Conservation (phyloP, 2,113 vertebrate genomes). For the Erythrocercus mccallii region DNA sequence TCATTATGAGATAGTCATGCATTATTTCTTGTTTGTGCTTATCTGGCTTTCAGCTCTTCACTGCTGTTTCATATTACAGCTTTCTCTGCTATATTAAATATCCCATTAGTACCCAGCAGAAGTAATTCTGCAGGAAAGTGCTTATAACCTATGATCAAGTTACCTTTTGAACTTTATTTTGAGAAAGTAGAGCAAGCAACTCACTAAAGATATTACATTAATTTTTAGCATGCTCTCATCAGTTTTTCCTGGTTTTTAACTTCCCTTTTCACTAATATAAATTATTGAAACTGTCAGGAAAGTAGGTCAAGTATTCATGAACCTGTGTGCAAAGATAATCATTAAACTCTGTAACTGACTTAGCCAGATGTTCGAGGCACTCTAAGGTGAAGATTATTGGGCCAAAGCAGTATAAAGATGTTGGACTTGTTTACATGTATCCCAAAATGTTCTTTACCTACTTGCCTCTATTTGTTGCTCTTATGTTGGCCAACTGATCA, state of each 20-base stretch:
- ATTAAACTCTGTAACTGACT: neutral
- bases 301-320: neutral
- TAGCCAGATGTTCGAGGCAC: neutral
- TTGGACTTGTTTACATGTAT: neutral
- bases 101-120: neutral
- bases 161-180: neutral
- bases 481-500: neutral
- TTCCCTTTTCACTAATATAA: neutral
- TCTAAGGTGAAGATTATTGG: neutral
- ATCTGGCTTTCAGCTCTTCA: neutral
- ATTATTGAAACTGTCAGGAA: neutral
- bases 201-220: neutral
- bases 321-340: neutral
- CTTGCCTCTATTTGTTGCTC: neutral
- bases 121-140: neutral
- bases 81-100: neutral
- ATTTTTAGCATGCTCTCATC: neutral
- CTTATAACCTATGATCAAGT: neutral
- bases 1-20: neutral
- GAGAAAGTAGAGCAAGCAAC: neutral
- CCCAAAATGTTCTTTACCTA: neutral
- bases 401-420: neutral
- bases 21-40: neutral
- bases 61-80: neutral
- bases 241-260: neutral